Evolutionary conservation across 2,888 invertebrate species (phyloP).

Genomic region (Ophonus ardosiacus): DNA sequence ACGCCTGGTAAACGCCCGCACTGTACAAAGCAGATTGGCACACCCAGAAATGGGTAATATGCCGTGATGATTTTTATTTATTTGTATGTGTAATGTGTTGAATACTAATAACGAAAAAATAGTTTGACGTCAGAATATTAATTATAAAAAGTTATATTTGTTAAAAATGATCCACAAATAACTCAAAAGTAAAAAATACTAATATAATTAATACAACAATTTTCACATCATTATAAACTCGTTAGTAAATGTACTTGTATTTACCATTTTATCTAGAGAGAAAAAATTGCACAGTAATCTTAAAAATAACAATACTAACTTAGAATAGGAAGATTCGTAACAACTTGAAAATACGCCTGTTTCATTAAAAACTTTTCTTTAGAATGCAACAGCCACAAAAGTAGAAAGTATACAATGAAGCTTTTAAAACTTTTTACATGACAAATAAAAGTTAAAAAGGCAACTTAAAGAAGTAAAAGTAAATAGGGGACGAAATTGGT

Average conservation of each 20-base stretch:
- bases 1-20: no score
- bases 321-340: neutral
- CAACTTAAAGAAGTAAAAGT: slow-evolving; percentile 28
- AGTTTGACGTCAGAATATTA: no score
- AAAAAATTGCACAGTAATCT: neutral
- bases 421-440: slow-evolving; percentile 33
- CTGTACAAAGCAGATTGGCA: no score
- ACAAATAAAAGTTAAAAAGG: slow-evolving; percentile 36
- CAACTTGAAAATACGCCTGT: neutral
- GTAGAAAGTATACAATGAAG: slow-evolving; percentile 37
- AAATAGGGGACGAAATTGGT: neutral
- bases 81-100: no score
- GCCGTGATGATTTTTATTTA: no score
- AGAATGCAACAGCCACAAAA: slow-evolving; percentile 23
- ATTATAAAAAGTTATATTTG: no score
- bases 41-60: no score
- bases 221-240: slow-evolving; percentile 7
- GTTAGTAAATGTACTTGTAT: neutral
- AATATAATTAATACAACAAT: neutral
- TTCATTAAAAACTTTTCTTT: slow-evolving; percentile 37
- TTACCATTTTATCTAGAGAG: neutral
- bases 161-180: no score
- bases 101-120: no score
- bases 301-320: neutral
- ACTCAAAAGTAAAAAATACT: no score